Percentiles rank a stretch among this genome's conserved stretches.
Conservation (phyloP, 2,888 invertebrate genomes). For the Morpho helenor region DNA sequence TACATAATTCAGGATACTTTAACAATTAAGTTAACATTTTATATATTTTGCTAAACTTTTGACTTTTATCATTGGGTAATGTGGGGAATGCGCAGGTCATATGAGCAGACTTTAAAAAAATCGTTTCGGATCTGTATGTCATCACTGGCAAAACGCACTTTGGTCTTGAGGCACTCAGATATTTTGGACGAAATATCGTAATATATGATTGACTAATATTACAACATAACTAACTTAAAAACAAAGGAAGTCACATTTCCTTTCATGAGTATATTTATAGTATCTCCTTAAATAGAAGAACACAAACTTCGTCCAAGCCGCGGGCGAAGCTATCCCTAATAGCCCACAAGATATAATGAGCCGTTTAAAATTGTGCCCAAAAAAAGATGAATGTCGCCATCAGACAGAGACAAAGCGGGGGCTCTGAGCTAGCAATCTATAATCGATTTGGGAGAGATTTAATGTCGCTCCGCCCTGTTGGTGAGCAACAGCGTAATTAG, state of each 20-base stretch:
- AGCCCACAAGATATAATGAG: constrained; percentile 62
- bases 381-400: constrained; percentile 63
- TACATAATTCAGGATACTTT: too few relatives aligned
- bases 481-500: constrained; percentile 52
- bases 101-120: too few relatives aligned
- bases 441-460: constrained; percentile 73
- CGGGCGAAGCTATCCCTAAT: constrained; percentile 24
- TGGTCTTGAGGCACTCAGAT: too few relatives aligned
- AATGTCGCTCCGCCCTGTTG: constrained; percentile 57
- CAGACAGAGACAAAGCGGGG: constrained; percentile 69
- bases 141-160: too few relatives aligned
- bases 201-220: too few relatives aligned
- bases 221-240: too few relatives aligned
- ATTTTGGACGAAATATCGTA: too few relatives aligned
- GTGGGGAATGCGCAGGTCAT: too few relatives aligned
- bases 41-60: too few relatives aligned
- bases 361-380: constrained; percentile 63
- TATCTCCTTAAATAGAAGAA: constrained; percentile 8
- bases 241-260: background rate
- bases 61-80: too few relatives aligned
- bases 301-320: constrained; percentile 17
- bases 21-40: too few relatives aligned
- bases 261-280: constrained; percentile 1
- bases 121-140: too few relatives aligned
- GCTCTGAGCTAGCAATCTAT: constrained; percentile 63